phyloP scores from a whole-genome alignment of 2,888 invertebrate species.

The Drosophila anomelani region DNA sequence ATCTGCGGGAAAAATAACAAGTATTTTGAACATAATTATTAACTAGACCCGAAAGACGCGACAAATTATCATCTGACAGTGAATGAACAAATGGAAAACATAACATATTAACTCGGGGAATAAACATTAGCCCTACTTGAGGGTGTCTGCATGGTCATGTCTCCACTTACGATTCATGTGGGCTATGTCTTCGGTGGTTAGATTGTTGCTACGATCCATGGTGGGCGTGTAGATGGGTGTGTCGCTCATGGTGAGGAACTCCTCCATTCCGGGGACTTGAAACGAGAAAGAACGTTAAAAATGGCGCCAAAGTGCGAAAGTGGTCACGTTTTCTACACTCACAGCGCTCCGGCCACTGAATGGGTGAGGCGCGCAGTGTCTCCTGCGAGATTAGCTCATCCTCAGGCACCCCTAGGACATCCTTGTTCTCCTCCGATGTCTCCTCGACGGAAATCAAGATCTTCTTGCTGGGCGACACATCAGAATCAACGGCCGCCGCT shows the following conservation, averaged over 20 bases:
- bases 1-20: constrained; percentile 85
- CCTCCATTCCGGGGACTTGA: constrained; percentile 93
- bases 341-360: constrained; percentile 98
- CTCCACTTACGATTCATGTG: constrained; percentile 90
- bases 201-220: constrained; percentile 89
- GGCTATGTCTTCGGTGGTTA: constrained; percentile 90
- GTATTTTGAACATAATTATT: not conserved
- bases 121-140: not conserved
- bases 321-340: constrained; percentile 83
- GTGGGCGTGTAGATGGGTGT: constrained; percentile 85
- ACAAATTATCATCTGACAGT: not conserved
- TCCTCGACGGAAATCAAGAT: not conserved
- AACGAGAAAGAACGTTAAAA: constrained; percentile 2
- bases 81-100: not conserved
- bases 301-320: constrained; percentile 14
- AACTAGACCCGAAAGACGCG: not conserved
- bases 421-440: constrained; percentile 23
- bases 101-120: not conserved
- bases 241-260: constrained; percentile 90
- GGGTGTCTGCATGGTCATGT: not conserved
- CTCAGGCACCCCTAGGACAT: constrained; percentile 84
- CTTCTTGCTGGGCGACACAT: not conserved
- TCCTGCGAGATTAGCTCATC: constrained; percentile 94
- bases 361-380: constrained; percentile 96
- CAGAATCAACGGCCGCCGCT: constrained; percentile 11